Base-by-base conservation (phyloP, 2,797 vertebrate genomes). In the Microchirus variegatus region DNA sequence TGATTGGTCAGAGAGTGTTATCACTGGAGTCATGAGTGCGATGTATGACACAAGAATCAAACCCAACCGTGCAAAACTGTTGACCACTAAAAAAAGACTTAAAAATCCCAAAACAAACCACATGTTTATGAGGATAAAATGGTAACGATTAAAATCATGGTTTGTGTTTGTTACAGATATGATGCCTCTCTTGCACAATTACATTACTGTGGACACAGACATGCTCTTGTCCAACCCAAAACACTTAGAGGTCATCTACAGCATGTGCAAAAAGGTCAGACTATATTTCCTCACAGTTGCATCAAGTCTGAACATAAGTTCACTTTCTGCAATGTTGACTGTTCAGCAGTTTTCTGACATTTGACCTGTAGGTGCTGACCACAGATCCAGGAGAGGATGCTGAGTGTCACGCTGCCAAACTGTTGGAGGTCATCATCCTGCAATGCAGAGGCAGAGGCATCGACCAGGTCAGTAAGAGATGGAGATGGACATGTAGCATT, bases 121-220 rank as follows among this genome's bases (percentile, higher is more conserved):
- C 44, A 15, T 15, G 14, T n/a, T 15, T 11, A 9, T 3, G 37
- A 38, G 13, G 40, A 6, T 7, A 40, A 37, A 51, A 26, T 17
- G n/a, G 10, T 14, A 12, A 0, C 48, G 13, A 17, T 17, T 0
- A 31, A 17, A 18, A 19, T 36, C 4, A 10, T 15, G 5, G 17
- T 48, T 10, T 54, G 10, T 53, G 42, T 67, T 41, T 80, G n/a
- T 52, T 84, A 40, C 90, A 99, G 97, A 99, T 86, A 98, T 99
- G 97, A 99, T 99, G 97, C 97, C 97, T 75, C 95, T 99, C 37
- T 83, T 99, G 82, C 97, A 99, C 87, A 99, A 99, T 89, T 99
- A 99, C 17, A 93, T 99, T 77, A 99, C 97, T 0, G 93, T 99
- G 77, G 97, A 98, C 64, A 99, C 97, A 0, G 92, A 95, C 81